Percentiles rank a stretch among this genome's conserved stretches.
These are phyloP conservation scores for Rhynchomys soricoides DNA, from an alignment of 2,113 vertebrate species.

Conservation along the genomic window DNA sequence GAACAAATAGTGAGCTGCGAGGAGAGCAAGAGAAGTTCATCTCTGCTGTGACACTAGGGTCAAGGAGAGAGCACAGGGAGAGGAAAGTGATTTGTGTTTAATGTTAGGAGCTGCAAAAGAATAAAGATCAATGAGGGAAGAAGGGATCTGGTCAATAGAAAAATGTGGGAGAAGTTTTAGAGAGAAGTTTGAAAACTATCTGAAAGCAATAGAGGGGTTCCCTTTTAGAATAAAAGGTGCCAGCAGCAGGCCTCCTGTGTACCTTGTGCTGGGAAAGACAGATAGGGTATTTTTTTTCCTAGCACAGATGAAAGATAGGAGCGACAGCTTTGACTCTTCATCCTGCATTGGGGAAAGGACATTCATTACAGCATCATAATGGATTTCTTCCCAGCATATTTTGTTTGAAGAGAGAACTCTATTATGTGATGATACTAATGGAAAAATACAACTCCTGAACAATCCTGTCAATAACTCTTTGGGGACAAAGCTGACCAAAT, in stretches of 20 bases:
- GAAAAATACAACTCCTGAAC: constrained; percentile 65
- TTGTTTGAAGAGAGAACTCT: constrained; percentile 52
- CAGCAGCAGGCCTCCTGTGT: not conserved
- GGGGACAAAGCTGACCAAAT: constrained; percentile 59
- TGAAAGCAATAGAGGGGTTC: not conserved
- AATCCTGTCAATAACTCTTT: constrained; percentile 59
- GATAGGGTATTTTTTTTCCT: not conserved
- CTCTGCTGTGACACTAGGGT: not conserved
- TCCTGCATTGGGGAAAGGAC: constrained; percentile 15
- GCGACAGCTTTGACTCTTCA: constrained; percentile 4
- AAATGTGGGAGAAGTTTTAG: not conserved
- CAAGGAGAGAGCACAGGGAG: not conserved
- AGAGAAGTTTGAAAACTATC: not conserved
- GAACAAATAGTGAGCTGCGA: not conserved
- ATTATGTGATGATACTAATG: constrained; percentile 61
- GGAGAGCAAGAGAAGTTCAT: not conserved
- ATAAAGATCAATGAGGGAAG: not conserved
- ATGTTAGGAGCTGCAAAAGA: not conserved
- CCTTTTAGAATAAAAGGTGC: not conserved
- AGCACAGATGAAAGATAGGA: constrained; percentile 22
- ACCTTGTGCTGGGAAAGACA: constrained; percentile 3
- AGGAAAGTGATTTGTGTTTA: not conserved
- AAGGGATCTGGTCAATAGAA: not conserved
- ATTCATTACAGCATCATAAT: constrained; percentile 52
- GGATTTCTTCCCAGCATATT: constrained; percentile 59